phyloP scores from a whole-genome alignment of 2,888 invertebrate genomes.

The Tenodera sinensis region DNA sequence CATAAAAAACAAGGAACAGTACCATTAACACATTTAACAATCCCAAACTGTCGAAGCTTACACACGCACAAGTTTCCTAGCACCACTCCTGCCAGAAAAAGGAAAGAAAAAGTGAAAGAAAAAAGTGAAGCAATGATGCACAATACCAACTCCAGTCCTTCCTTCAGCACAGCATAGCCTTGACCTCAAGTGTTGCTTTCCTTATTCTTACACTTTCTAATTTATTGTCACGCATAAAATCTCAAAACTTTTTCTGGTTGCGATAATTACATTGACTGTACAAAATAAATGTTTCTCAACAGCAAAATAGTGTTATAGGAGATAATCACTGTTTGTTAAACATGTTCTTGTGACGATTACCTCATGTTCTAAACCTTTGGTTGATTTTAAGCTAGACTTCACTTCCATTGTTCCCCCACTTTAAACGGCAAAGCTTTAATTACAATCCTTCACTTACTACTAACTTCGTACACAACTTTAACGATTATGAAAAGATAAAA shows the following conservation, averaged over 20 bases:
- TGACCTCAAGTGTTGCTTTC: not conserved
- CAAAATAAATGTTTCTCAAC: conserved; percentile 6
- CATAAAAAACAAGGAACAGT: conserved; percentile 9
- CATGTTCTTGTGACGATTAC: not conserved
- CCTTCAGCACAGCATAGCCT: not conserved
- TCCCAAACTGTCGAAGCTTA: not conserved
- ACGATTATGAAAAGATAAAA: conserved; percentile 13
- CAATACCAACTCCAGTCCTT: not conserved
- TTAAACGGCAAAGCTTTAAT: not conserved
- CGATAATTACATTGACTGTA: not conserved
- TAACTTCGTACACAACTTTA: not conserved
- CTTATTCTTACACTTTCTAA: not conserved
- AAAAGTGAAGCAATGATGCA: not conserved
- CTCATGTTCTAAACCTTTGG: not conserved
- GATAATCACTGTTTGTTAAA: not conserved
- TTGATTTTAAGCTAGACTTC: not conserved
- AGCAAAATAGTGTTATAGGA: not conserved
- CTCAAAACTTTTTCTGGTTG: not conserved
- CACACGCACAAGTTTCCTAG: not conserved
- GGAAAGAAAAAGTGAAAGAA: not conserved
- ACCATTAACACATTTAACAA: not conserved
- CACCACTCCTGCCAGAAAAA: not conserved
- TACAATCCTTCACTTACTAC: not conserved
- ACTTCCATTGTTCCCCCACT: not conserved
- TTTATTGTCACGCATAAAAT: conserved; percentile 22